Evolutionary conservation across 2,113 vertebrate species (phyloP).

Genomic region (Syngnathus typhle): DNA sequence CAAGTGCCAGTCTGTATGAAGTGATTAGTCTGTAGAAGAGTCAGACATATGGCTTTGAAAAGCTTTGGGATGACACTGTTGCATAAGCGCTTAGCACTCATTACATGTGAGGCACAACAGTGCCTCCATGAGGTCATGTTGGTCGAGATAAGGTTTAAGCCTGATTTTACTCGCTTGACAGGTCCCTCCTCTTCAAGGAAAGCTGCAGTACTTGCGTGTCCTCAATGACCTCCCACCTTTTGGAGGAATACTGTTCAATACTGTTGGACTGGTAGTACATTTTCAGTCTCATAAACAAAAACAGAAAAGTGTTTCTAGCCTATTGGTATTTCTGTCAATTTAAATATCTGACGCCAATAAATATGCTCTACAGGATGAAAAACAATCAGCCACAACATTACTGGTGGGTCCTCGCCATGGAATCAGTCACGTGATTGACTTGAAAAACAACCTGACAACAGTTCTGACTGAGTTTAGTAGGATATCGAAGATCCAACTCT

Average conservation of each 20-base stretch:
- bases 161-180: slow-evolving; percentile 55
- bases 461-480: slow-evolving; percentile 94
- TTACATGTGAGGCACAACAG: slow-evolving; percentile 45
- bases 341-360: not conserved
- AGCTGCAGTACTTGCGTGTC: slow-evolving; percentile 94
- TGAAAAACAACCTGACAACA: slow-evolving; percentile 97
- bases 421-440: slow-evolving; percentile 96
- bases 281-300: not conserved
- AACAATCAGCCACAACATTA: slow-evolving; percentile 88
- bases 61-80: slow-evolving; percentile 35
- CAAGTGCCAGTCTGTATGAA: no score
- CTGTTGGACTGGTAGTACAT: slow-evolving; percentile 86
- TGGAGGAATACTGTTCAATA: slow-evolving; percentile 92
- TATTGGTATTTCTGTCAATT: not conserved
- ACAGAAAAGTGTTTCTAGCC: not conserved
- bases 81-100: slow-evolving; percentile 29
- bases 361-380: slow-evolving; percentile 78
- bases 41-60: slow-evolving; percentile 18
- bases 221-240: slow-evolving; percentile 96
- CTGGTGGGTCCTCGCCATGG: slow-evolving; percentile 94
- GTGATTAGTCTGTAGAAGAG: slow-evolving; percentile 22
- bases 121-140: slow-evolving; percentile 47
- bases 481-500: slow-evolving; percentile 93
- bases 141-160: slow-evolving; percentile 12
- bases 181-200: slow-evolving; percentile 91